A percentile compares a stretch with the other conserved stretches of the same genome.
These are phyloP conservation scores for Mastigias papua DNA, from an alignment of 30 jellyfish, hydroid and myxozoan genomes.

Conservation along the genomic window DNA sequence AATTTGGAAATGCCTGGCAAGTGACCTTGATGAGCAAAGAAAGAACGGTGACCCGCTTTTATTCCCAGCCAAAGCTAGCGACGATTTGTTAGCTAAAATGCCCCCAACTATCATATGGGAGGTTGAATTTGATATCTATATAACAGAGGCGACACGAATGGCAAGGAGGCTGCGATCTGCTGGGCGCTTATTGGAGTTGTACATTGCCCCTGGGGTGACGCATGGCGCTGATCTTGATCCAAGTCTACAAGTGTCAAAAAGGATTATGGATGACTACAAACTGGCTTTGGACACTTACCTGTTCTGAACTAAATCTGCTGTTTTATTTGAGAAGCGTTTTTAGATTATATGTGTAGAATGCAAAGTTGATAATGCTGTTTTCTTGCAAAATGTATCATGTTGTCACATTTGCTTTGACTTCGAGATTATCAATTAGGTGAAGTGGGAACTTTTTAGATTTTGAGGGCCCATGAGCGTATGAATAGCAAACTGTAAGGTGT, in stretches of 20 bases:
- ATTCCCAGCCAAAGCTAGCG: constrained; percentile 40
- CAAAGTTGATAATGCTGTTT: not conserved
- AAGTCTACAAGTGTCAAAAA: not conserved
- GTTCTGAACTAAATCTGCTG: not conserved
- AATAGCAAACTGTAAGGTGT: too few relatives aligned
- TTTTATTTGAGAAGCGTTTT: not conserved
- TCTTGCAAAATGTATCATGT: not conserved
- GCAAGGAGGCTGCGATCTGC: constrained; percentile 58
- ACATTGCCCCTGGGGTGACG: constrained; percentile 26
- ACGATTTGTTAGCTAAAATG: constrained; percentile 40
- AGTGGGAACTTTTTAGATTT: too few relatives aligned
- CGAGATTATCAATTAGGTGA: too few relatives aligned
- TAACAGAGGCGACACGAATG: constrained; percentile 50
- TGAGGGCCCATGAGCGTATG: too few relatives aligned
- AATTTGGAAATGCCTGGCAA: constrained; percentile 44
- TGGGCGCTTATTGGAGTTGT: constrained; percentile 49
- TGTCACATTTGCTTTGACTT: too few relatives aligned
- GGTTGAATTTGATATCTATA: constrained; percentile 28
- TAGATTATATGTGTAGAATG: too few relatives aligned
- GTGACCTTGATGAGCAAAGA: constrained; percentile 35
- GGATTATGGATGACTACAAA: not conserved
- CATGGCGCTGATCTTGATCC: constrained; percentile 3
- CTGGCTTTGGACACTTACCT: not conserved
- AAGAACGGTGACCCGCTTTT: constrained; percentile 43
- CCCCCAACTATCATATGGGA: constrained; percentile 49